A percentile compares a stretch with the other conserved stretches of the same genome.
Conservation (phyloP, 2,888 invertebrate species). For the Autographa pulchrina region DNA sequence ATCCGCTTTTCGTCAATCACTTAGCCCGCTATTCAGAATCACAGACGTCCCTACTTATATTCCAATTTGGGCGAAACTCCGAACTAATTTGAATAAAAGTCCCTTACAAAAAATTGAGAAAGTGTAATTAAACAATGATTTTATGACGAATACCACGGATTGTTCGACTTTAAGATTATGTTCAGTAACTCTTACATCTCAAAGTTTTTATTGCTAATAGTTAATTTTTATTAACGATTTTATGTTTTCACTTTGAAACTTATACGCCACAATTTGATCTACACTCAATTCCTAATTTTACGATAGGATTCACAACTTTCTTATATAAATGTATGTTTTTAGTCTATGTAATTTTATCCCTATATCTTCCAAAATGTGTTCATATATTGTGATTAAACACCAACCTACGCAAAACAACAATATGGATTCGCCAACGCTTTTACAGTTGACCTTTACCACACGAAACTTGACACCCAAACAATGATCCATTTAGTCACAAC, state of each 20-base stretch:
- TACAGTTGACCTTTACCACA: not conserved
- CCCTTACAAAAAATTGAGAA: slow-evolving; percentile 39
- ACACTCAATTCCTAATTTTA: not conserved
- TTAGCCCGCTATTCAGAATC: slow-evolving; percentile 20
- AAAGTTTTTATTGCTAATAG: not conserved
- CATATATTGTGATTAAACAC: not conserved
- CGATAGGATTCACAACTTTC: no score
- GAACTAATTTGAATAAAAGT: slow-evolving; percentile 63
- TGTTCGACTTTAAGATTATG: slow-evolving; percentile 5
- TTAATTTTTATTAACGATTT: not conserved
- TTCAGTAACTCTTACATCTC: not conserved
- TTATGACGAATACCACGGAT: slow-evolving; percentile 31
- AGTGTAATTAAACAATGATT: slow-evolving; percentile 51
- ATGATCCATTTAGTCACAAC: not conserved
- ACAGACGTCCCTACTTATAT: slow-evolving; percentile 50
- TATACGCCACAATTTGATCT: not conserved
- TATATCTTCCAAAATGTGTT: no score
- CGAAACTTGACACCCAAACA: not conserved
- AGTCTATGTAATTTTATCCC: no score
- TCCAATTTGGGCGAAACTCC: slow-evolving; percentile 56
- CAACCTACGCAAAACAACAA: not conserved
- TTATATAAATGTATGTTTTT: no score
- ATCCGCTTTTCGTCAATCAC: slow-evolving; percentile 14
- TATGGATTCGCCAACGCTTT: not conserved
- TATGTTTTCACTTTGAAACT: not conserved